Conservation (phyloP, 2,113 vertebrate genomes). For the Plectropomus leopardus region DNA sequence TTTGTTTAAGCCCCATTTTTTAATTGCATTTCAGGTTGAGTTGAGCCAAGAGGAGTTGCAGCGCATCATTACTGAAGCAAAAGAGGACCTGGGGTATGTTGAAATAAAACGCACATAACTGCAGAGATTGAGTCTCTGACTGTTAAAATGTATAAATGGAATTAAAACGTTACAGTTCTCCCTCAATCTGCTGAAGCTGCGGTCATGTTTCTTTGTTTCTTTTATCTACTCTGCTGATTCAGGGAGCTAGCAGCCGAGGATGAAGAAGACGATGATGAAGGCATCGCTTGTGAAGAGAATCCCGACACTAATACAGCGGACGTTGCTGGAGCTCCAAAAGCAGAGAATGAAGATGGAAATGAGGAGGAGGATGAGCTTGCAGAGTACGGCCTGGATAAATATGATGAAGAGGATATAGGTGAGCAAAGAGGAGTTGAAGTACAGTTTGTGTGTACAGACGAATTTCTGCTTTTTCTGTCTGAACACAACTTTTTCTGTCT, state of each 20-base stretch:
- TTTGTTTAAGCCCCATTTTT: not conserved
- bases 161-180: not conserved
- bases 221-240: not conserved
- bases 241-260: conserved; percentile 79
- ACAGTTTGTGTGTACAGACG: not conserved
- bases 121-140: not conserved
- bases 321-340: conserved; percentile 46
- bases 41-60: conserved; percentile 86
- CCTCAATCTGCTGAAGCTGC: not conserved
- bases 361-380: conserved; percentile 86
- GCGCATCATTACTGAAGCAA: conserved; percentile 84
- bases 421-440: not conserved
- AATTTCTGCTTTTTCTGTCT: not conserved
- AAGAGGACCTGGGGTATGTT: conserved; percentile 79
- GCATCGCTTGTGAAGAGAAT: conserved; percentile 50
- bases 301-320: conserved; percentile 25
- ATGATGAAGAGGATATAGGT: conserved; percentile 91
- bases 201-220: not conserved
- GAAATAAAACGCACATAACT: not conserved
- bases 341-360: conserved; percentile 65
- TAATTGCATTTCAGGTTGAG: conserved; percentile 77
- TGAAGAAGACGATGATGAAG: conserved; percentile 83
- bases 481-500: conserved; percentile 24
- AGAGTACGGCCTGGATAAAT: conserved; percentile 92
- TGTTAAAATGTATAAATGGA: not conserved